Percentiles rank a stretch among this genome's conserved stretches.
phyloP scores from a whole-genome alignment of 2,888 invertebrate genomes.

The Silvanus unidentatus region DNA sequence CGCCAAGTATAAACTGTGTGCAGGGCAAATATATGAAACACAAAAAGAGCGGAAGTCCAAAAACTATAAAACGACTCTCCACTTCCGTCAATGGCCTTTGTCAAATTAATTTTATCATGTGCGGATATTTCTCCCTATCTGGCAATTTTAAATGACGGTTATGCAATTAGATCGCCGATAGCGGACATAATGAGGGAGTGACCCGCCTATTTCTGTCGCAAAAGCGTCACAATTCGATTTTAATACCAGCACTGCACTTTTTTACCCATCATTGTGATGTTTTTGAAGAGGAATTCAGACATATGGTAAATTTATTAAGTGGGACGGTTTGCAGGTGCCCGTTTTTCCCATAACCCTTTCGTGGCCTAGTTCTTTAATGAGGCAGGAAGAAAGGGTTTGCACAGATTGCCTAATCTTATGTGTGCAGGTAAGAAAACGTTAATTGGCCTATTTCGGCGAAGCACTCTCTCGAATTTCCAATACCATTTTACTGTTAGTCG shows the following conservation, averaged over 20 bases:
- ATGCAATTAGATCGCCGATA: neutral
- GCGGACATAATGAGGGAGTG: too few species aligned
- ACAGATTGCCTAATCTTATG: conserved; percentile 35
- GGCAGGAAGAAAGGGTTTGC: conserved; percentile 36
- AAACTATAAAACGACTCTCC: conserved; percentile 19
- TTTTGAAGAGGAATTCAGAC: conserved; percentile 16
- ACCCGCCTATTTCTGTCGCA: too few species aligned
- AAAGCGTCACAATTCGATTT: neutral
- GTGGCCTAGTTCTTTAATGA: conserved; percentile 40
- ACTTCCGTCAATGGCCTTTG: conserved; percentile 17
- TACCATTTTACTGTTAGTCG: conserved; percentile 1
- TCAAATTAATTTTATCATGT: conserved; percentile 23
- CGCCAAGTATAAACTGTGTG: neutral
- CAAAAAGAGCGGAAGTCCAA: conserved; percentile 22
- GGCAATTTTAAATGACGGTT: conserved; percentile 3
- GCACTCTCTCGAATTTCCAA: conserved; percentile 5
- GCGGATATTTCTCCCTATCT: conserved; percentile 18
- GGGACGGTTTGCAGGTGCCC: conserved; percentile 38
- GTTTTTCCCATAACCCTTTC: conserved; percentile 41
- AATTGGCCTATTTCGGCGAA: conserved; percentile 7
- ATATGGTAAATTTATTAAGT: conserved; percentile 35
- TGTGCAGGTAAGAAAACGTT: conserved; percentile 1
- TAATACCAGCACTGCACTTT: neutral
- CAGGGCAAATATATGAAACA: conserved; percentile 14
- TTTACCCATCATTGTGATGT: neutral